Conservation (phyloP, 2,888 invertebrate genomes). For the Scaptomyza cyrtandrae region DNA sequence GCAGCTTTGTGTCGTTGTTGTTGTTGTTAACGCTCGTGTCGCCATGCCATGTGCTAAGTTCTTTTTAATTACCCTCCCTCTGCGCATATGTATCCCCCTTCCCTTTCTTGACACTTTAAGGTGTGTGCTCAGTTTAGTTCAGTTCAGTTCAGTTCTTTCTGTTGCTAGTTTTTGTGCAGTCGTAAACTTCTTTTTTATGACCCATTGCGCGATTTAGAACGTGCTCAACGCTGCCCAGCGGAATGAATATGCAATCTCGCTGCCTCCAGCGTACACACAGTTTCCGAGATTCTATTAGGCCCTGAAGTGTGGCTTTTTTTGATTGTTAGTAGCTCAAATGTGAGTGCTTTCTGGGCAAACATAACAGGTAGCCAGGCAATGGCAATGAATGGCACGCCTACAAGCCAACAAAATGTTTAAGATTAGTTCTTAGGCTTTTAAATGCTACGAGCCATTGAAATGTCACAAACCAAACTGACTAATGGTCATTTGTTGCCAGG, state of each 20-base stretch:
- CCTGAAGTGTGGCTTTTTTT: constrained; percentile 5
- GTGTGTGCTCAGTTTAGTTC: constrained; percentile 6
- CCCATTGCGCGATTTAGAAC: constrained; percentile 47
- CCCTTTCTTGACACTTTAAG: constrained; percentile 18
- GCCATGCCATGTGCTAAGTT: constrained; percentile 72
- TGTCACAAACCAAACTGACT: constrained; percentile 13
- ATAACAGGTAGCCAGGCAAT: constrained; percentile 10
- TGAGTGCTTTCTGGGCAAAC: too few relatives aligned
- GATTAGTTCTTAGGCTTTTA: neutral
- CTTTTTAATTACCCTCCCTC: constrained; percentile 63
- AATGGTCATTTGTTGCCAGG: neutral
- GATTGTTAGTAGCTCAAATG: neutral
- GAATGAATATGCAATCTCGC: constrained; percentile 48
- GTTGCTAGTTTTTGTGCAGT: constrained; percentile 23
- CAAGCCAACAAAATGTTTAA: neutral
- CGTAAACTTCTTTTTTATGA: constrained; percentile 56
- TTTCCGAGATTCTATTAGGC: constrained; percentile 34
- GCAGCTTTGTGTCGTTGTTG: constrained; percentile 1
- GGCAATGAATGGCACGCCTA: neutral
- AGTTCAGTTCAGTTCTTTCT: constrained; percentile 17
- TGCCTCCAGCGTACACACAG: neutral
- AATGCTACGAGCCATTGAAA: constrained; percentile 8
- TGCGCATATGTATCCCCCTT: neutral
- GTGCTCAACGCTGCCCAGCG: constrained; percentile 51
- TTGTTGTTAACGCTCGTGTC: constrained; percentile 50